These are phyloP conservation scores for Poeciliopsis paucimaculata DNA, from an alignment of 2,797 vertebrate species.

Conservation along the genomic window DNA sequence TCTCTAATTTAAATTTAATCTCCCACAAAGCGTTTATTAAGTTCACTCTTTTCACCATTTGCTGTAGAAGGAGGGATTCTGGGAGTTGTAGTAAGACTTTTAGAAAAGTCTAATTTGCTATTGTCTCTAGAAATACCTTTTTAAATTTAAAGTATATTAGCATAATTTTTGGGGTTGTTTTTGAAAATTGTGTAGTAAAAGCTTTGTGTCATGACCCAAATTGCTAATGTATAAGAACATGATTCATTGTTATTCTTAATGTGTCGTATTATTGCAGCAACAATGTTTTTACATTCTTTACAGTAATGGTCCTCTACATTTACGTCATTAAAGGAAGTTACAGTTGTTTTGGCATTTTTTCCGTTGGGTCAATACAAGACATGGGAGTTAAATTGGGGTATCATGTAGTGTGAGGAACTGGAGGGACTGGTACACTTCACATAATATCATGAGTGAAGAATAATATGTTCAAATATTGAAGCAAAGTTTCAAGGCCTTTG, in stretches of 20 bases:
- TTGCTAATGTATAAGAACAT: neutral
- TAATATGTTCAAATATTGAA: too few species aligned
- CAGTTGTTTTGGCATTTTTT: neutral
- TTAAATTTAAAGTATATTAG: neutral
- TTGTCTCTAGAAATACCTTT: conserved; percentile 19
- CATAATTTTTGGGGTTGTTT: neutral
- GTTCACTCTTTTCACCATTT: conserved; percentile 15
- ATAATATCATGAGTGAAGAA: too few species aligned
- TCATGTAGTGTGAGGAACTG: neutral
- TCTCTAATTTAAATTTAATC: conserved; percentile 52
- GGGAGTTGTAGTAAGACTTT: conserved; percentile 56
- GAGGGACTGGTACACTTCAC: too few species aligned
- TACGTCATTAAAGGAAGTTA: neutral
- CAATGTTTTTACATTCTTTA: neutral
- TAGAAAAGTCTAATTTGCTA: conserved; percentile 20
- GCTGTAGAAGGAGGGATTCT: conserved; percentile 53
- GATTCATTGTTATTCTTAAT: neutral
- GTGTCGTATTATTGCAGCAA: neutral
- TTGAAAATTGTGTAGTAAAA: neutral
- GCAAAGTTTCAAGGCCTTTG: too few species aligned
- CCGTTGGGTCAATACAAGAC: neutral
- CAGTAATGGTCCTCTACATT: neutral
- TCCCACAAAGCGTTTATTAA: conserved; percentile 45
- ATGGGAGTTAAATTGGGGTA: neutral
- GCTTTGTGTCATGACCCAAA: neutral